A percentile compares a stretch with the other conserved stretches of the same genome.
Evolutionary conservation across 2,888 invertebrate species (phyloP).

Genomic region (Microctonus brassicae): DNA sequence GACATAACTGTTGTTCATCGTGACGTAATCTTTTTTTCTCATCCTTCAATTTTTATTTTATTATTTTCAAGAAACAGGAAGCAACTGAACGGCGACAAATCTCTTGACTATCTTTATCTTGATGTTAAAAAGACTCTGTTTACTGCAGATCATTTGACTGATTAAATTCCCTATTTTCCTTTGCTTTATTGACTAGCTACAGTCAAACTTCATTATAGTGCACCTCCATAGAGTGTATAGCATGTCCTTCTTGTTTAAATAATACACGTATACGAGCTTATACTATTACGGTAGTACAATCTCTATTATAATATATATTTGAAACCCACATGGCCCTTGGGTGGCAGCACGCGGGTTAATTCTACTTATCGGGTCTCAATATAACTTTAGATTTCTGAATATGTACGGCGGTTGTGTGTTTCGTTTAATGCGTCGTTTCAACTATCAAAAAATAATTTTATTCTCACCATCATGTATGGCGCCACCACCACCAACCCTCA

Average conservation of each 20-base stretch:
- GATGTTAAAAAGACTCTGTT: background rate
- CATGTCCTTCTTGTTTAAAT: no score
- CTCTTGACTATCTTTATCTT: slow-evolving; percentile 16
- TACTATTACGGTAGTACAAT: background rate
- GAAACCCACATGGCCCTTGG: slow-evolving; percentile 43
- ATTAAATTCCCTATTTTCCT: slow-evolving; percentile 1
- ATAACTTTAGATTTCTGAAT: slow-evolving; percentile 52
- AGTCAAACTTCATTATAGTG: no score
- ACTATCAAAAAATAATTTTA: background rate
- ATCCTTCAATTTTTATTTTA: background rate
- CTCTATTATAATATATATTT: slow-evolving; percentile 2
- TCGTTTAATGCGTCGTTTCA: background rate
- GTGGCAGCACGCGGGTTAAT: slow-evolving; percentile 10
- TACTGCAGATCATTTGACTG: slow-evolving; percentile 1
- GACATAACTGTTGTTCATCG: slow-evolving; percentile 1
- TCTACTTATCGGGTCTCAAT: slow-evolving; percentile 47
- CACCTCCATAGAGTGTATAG: no score
- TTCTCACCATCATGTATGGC: background rate
- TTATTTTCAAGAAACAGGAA: slow-evolving; percentile 18
- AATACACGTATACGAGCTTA: background rate
- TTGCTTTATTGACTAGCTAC: no score
- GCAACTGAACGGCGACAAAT: background rate
- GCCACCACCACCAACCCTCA: background rate
- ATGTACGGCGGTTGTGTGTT: slow-evolving; percentile 33
- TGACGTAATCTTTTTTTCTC: slow-evolving; percentile 1